Evolutionary conservation across 2,113 vertebrate species (phyloP).

Genomic region (Numida meleagris): DNA sequence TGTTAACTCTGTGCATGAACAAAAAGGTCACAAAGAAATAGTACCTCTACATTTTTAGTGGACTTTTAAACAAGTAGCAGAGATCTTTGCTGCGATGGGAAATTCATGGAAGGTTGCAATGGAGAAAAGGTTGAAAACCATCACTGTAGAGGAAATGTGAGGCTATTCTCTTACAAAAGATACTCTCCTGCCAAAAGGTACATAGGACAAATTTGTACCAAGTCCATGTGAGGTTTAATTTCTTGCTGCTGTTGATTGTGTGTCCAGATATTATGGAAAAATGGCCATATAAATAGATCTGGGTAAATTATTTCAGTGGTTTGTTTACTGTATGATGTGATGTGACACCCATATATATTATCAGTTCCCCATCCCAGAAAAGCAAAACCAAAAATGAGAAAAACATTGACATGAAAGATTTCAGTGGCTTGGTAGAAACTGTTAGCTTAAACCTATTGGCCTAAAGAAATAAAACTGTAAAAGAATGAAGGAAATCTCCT

Average conservation of each 20-base stretch:
- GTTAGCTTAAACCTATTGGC: conserved; percentile 1
- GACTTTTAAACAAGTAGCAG: not conserved
- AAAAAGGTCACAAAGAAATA: not conserved
- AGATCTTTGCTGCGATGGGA: not conserved
- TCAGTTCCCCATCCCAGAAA: not conserved
- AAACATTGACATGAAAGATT: not conserved
- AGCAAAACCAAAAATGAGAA: not conserved
- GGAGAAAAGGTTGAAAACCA: not conserved
- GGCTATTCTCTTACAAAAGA: not conserved
- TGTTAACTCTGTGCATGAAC: not conserved
- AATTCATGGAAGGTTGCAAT: not conserved
- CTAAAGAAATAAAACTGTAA: conserved; percentile 5
- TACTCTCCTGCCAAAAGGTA: not conserved
- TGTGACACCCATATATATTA: not conserved
- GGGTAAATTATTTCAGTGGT: not conserved
- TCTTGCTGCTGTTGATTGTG: not conserved
- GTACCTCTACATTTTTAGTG: not conserved
- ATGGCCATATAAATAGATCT: not conserved
- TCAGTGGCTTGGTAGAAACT: not conserved
- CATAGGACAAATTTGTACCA: not conserved
- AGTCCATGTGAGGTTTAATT: not conserved
- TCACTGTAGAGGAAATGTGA: not conserved
- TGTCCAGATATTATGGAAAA: not conserved
- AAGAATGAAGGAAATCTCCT: not conserved
- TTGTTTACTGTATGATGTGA: not conserved